Evolutionary conservation across 2,113 vertebrate genomes (phyloP).

Genomic region (Xiphorhynchus elegans): DNA sequence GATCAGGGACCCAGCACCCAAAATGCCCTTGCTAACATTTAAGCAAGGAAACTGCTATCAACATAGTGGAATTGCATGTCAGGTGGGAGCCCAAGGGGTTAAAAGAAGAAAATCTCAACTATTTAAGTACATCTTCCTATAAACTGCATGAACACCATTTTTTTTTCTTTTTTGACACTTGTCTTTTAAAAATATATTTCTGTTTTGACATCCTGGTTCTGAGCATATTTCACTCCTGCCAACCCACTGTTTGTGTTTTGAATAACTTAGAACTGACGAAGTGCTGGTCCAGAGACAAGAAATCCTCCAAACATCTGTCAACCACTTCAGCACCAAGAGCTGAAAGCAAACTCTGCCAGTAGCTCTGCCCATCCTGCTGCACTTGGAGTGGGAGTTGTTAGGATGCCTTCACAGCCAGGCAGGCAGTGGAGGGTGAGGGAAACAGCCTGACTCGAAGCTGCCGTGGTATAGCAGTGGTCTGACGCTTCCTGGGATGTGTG

Average conservation of each 20-base stretch:
- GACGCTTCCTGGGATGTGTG: background rate
- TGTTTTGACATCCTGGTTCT: conserved; percentile 53
- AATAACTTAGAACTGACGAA: conserved; percentile 46
- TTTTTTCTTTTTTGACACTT: conserved; percentile 13
- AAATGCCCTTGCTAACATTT: background rate
- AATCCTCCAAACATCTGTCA: conserved; percentile 45
- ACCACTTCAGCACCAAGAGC: background rate
- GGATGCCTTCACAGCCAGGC: background rate
- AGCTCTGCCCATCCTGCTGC: background rate
- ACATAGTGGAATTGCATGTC: background rate
- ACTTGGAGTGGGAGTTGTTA: background rate
- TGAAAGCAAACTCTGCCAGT: background rate
- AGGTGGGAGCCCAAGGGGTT: background rate
- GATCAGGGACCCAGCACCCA: background rate
- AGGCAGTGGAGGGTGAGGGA: background rate
- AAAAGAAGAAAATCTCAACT: conserved; percentile 12
- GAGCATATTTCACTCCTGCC: conserved; percentile 49
- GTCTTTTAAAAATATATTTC: conserved; percentile 53
- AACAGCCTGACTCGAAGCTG: background rate
- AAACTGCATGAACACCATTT: background rate
- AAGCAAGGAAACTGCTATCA: background rate
- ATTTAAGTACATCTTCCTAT: conserved; percentile 15
- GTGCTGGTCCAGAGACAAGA: conserved; percentile 26
- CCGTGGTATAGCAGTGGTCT: background rate
- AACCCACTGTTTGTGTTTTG: conserved; percentile 46